phyloP scores from a whole-genome alignment of 35 echinoderm and acorn worm genomes.

The Anneissia japonica region DNA sequence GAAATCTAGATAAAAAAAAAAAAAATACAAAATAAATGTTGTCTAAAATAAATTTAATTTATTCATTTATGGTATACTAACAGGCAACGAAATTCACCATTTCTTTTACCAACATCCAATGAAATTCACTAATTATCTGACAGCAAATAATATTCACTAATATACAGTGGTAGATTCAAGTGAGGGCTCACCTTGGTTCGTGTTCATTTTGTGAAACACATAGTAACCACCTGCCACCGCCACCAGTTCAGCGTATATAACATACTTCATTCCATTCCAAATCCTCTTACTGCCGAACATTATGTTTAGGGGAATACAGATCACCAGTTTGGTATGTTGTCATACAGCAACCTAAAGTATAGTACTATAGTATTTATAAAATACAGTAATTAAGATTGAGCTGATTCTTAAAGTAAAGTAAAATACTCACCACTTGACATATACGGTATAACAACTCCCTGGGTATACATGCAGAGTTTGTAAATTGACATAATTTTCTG shows the following conservation, averaged over 20 bases:
- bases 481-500: too few relatives aligned
- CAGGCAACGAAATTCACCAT: background rate
- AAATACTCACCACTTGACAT: too few relatives aligned
- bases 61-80: background rate
- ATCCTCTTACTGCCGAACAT: background rate
- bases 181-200: slow-evolving; percentile 56
- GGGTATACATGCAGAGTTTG: too few relatives aligned
- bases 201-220: slow-evolving; percentile 79
- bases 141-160: background rate
- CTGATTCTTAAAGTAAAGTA: too few relatives aligned
- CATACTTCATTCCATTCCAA: slow-evolving; percentile 51
- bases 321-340: too few relatives aligned
- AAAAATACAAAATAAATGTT: too few relatives aligned
- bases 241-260: slow-evolving; percentile 47
- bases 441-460: too few relatives aligned
- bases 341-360: too few relatives aligned
- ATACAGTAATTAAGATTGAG: too few relatives aligned
- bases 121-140: background rate
- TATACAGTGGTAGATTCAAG: background rate
- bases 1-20: slow-evolving; percentile 54
- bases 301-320: too few relatives aligned
- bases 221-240: slow-evolving; percentile 48
- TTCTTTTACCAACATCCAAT: background rate
- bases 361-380: too few relatives aligned
- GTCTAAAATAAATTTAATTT: background rate